Evolutionary conservation across 2,797 vertebrate species (phyloP), one percentile per base, ranked within the genome.

Genomic region (Cichlasoma orientale): DNA sequence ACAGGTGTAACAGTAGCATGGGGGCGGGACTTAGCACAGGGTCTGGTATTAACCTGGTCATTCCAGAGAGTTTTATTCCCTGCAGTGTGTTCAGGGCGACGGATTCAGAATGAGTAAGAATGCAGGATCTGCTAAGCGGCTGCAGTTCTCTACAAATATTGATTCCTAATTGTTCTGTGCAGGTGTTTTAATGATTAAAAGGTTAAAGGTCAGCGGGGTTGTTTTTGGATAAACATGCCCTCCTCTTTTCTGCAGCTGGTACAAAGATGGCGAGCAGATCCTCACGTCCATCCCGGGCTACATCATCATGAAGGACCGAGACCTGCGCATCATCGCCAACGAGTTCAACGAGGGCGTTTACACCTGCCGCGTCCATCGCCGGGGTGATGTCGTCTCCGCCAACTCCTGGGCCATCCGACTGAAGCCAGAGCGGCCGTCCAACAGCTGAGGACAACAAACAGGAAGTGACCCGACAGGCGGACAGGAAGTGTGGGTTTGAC

Each of bases 311-410:
- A 96, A 96, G 83, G 92, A 91, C 82, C 80, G 92, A n/a, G 94
- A 95, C 71, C 91, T 97, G 11, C 94, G 95, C 10, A 91, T 97
- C 0, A 77, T 96, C 0, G 95, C 96, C 61, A 96, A 96, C 2
- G 93, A 96, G 86, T 95, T 94, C 73, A 96, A 95, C 1, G 95
- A 96, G 82, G 96, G 96, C 12, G 92, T 94, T 0, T 97, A 97
- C 87, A 96, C 96, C 69, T 97, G 96, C 79, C 93, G 94, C 6
- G 79, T 96, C 76, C 95, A 92, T 56, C 93, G 91, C 0, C 92
- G 88, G 0, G 93, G 93, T 7, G 90, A 85, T 29, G 74, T 92
- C 0, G 71, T 96, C 5, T 95, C 95, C 0, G 93, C 95, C 29
- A 95, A 95, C 87, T 96, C 96, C 53, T 97, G 96, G 96, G 88